Percentiles rank a stretch among this genome's conserved stretches.
phyloP scores from a whole-genome alignment of 2,888 invertebrate species.

The Dryobota labecula region DNA sequence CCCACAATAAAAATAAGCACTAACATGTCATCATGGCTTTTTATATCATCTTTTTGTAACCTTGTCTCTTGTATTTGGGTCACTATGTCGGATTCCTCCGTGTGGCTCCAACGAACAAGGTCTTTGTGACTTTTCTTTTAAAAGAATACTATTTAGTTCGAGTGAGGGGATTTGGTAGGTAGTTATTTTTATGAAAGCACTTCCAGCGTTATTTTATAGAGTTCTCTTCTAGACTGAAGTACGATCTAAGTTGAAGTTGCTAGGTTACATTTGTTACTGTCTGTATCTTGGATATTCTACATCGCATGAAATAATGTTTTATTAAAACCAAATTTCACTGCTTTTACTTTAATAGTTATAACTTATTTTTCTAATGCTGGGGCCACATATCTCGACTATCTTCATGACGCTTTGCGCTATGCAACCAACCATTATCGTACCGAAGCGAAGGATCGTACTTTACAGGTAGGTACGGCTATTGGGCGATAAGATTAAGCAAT shows the following conservation, averaged over 20 bases:
- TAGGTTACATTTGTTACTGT: no score
- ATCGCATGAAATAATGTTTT: no score
- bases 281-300: no score
- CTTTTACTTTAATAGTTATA: no score
- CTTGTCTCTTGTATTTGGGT: conserved; percentile 60
- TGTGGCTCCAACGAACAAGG: conserved; percentile 40
- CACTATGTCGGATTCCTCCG: conserved; percentile 46
- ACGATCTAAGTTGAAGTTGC: no score
- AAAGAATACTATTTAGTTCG: conserved; percentile 23
- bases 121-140: conserved; percentile 28
- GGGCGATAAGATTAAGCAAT: not conserved
- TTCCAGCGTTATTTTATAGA: no score
- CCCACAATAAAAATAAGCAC: conserved; percentile 51
- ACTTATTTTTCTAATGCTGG: not conserved
- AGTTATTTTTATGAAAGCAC: no score
- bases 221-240: no score
- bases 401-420: not conserved
- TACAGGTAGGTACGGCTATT: not conserved
- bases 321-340: no score
- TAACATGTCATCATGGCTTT: conserved; percentile 53
- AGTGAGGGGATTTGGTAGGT: not conserved
- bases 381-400: not conserved
- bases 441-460: not conserved
- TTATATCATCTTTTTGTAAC: conserved; percentile 47
- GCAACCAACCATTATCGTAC: no score